Evolutionary conservation across 92 coral and sea anemone species (phyloP).

Genomic region (Porites cylindrica): DNA sequence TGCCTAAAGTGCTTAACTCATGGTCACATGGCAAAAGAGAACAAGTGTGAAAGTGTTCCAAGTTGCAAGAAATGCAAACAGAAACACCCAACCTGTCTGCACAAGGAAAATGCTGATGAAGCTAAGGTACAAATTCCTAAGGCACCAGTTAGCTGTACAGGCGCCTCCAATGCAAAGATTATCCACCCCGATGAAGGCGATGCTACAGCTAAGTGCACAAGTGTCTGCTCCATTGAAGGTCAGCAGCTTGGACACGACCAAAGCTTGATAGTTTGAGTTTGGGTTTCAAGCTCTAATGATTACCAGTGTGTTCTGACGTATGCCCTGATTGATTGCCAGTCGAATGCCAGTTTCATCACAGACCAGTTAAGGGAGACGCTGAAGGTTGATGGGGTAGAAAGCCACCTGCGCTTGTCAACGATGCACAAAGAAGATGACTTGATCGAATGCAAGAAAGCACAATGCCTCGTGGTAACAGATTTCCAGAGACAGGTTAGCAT

Average conservation of each 20-base stretch:
- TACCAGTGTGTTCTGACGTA: slow-evolving; percentile 44
- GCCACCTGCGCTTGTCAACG: slow-evolving; percentile 57
- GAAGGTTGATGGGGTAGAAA: slow-evolving; percentile 50
- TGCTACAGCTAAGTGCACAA: not conserved
- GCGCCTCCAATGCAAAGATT: not conserved
- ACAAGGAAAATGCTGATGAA: slow-evolving; percentile 14
- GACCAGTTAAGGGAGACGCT: slow-evolving; percentile 42
- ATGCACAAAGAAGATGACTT: slow-evolving; percentile 65
- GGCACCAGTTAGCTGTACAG: slow-evolving; percentile 19
- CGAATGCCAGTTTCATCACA: slow-evolving; percentile 67
- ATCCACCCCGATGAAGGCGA: not conserved
- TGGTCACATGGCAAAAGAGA: slow-evolving; percentile 78
- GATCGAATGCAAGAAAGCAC: slow-evolving; percentile 38
- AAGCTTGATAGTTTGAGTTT: slow-evolving; percentile 57
- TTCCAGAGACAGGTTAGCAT: slow-evolving; percentile 24
- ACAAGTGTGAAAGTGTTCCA: slow-evolving; percentile 16
- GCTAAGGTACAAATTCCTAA: not conserved
- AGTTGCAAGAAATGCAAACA: slow-evolving; percentile 51
- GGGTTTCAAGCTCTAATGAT: slow-evolving; percentile 40
- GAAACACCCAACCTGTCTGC: slow-evolving; percentile 62
- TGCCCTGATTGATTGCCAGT: slow-evolving; percentile 65
- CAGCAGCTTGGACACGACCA: slow-evolving; percentile 60
- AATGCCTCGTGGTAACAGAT: slow-evolving; percentile 52
- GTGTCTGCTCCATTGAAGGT: slow-evolving; percentile 42
- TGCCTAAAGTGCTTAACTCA: slow-evolving; percentile 55